phyloP scores from a whole-genome alignment of 2,113 vertebrate genomes.

The Meriones unguiculatus region DNA sequence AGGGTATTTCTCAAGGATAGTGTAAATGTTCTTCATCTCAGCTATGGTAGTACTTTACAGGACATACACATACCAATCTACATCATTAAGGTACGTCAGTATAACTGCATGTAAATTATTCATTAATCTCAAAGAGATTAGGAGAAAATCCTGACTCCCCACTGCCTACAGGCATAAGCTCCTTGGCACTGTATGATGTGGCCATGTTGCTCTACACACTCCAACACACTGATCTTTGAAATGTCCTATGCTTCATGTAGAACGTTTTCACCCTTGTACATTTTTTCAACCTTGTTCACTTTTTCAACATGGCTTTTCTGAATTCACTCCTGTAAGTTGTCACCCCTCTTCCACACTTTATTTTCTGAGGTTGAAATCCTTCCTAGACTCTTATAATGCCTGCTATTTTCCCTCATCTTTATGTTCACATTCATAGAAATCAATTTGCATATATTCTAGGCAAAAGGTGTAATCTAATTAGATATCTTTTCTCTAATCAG shows the following conservation, averaged over 20 bases:
- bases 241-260: not conserved
- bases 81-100: not conserved
- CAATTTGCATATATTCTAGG: not conserved
- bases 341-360: not conserved
- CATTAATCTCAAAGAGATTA: slow-evolving; percentile 13
- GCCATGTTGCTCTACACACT: not conserved
- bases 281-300: not conserved
- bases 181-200: not conserved
- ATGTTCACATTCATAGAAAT: not conserved
- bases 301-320: slow-evolving; percentile 21
- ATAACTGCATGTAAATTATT: not conserved
- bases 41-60: not conserved
- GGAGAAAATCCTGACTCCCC: not conserved
- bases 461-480: not conserved
- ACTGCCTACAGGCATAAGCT: not conserved
- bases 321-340: not conserved
- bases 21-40: slow-evolving; percentile 26
- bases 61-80: not conserved
- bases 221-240: not conserved
- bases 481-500: not conserved
- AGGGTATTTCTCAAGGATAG: not conserved
- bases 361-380: not conserved
- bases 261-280: not conserved
- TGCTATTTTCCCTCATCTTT: not conserved
- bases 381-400: not conserved